These are phyloP conservation scores for Uloborus plumipes DNA, from an alignment of 2,888 invertebrate genomes.

Conservation along the genomic window DNA sequence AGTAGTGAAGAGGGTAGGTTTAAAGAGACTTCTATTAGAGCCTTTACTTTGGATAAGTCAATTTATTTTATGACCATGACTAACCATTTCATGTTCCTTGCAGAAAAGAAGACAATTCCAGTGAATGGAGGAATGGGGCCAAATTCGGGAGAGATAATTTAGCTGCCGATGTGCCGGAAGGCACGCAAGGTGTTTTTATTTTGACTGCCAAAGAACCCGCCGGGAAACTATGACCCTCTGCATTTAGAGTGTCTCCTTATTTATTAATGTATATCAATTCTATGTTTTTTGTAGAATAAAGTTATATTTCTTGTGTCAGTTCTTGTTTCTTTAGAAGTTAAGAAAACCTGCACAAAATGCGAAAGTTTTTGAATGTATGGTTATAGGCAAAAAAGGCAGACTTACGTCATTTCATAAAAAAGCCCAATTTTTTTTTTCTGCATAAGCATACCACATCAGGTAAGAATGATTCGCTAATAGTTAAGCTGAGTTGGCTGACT, in stretches of 20 bases:
- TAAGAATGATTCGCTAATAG: no score
- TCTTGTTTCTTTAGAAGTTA: neutral
- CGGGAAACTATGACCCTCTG: slow-evolving; percentile 46
- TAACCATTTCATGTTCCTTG: neutral
- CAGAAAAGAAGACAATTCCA: slow-evolving; percentile 15
- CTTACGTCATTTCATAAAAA: no score
- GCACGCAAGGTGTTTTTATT: slow-evolving; percentile 54
- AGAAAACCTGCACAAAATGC: no score
- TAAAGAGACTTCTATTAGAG: no score
- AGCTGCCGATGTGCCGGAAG: slow-evolving; percentile 56
- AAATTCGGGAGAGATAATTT: slow-evolving; percentile 53
- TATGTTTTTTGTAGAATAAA: slow-evolving; percentile 48
- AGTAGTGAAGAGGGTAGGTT: no score
- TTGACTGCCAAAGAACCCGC: slow-evolving; percentile 58
- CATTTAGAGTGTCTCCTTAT: slow-evolving; percentile 36
- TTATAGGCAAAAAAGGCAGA: no score
- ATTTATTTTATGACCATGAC: no score
- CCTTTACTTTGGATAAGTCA: no score
- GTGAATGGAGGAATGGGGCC: neutral
- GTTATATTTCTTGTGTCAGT: slow-evolving; percentile 4
- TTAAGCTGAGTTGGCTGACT: no score
- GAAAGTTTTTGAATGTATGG: no score
- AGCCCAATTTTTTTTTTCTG: no score
- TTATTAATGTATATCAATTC: slow-evolving; percentile 39
- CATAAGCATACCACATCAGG: no score